A percentile compares a stretch with the other conserved stretches of the same genome.
These are phyloP conservation scores for Crocodylus rhombifer DNA, from an alignment of 2,797 vertebrate species.

Conservation along the genomic window DNA sequence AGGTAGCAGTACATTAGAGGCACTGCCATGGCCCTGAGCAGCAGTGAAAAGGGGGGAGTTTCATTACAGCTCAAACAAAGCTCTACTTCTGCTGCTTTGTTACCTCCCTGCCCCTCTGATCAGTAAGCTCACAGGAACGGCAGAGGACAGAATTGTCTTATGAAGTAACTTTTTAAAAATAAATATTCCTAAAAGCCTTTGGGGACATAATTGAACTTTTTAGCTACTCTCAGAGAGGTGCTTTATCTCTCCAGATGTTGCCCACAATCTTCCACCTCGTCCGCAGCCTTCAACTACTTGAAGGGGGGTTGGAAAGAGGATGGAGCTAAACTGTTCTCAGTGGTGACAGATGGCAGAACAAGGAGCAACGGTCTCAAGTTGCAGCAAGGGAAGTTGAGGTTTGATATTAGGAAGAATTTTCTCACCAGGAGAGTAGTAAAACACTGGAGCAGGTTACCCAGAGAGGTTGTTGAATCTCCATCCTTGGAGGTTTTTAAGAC, in stretches of 20 bases:
- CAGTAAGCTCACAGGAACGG: neutral
- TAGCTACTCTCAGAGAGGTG: neutral
- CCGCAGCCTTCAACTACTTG: too few relatives aligned
- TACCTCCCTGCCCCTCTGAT: neutral
- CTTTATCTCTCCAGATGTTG: neutral
- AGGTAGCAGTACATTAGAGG: neutral
- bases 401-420: too few relatives aligned
- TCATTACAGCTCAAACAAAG: neutral
- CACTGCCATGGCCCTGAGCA: neutral
- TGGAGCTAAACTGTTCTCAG: neutral
- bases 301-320: fast-evolving
- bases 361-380: too few relatives aligned
- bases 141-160: neutral
- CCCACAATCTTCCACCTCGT: neutral
- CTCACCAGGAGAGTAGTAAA: too few relatives aligned
- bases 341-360: too few relatives aligned
- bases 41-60: neutral
- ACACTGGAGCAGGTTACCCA: too few relatives aligned
- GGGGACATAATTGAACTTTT: neutral
- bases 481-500: too few relatives aligned
- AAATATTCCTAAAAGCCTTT: neutral
- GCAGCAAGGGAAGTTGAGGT: too few relatives aligned
- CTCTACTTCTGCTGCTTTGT: neutral
- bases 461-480: too few relatives aligned
- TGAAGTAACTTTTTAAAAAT: neutral